These are phyloP conservation scores for Mormyrops boulengeri DNA, from an alignment of 2,797 vertebrate species.

Conservation along the genomic window DNA sequence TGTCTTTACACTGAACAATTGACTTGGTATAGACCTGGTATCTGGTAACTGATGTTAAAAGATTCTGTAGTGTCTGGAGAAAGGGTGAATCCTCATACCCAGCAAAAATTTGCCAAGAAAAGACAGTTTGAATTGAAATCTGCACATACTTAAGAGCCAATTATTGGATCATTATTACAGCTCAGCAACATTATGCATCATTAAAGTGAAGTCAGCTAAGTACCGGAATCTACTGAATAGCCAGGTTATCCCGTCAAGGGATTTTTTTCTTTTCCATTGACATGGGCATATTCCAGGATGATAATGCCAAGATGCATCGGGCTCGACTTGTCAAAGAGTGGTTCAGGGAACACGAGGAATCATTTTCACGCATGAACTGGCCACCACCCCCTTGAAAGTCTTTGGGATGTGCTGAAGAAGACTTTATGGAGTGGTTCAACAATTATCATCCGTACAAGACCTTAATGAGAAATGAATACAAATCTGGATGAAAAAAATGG, in stretches of 20 bases:
- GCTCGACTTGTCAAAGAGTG: background rate
- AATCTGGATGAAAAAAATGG: background rate
- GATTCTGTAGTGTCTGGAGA: background rate
- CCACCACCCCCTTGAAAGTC: background rate
- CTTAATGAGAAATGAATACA: background rate
- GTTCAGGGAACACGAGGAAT: background rate
- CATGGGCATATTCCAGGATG: background rate
- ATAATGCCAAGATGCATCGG: background rate
- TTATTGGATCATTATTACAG: background rate
- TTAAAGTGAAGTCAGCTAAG: background rate
- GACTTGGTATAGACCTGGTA: background rate
- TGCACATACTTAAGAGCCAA: background rate
- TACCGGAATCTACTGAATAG: background rate
- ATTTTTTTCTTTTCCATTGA: background rate
- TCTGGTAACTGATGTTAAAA: background rate
- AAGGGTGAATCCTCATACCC: background rate
- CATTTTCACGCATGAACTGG: background rate
- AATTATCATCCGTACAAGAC: background rate
- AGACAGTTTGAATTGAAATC: background rate
- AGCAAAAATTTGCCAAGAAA: background rate
- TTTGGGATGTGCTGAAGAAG: background rate
- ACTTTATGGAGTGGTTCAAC: background rate
- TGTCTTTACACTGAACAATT: background rate
- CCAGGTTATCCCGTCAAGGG: background rate
- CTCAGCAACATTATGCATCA: background rate